phyloP scores from a whole-genome alignment of 2,113 vertebrate genomes.

The Pseudonaja textilis region DNA sequence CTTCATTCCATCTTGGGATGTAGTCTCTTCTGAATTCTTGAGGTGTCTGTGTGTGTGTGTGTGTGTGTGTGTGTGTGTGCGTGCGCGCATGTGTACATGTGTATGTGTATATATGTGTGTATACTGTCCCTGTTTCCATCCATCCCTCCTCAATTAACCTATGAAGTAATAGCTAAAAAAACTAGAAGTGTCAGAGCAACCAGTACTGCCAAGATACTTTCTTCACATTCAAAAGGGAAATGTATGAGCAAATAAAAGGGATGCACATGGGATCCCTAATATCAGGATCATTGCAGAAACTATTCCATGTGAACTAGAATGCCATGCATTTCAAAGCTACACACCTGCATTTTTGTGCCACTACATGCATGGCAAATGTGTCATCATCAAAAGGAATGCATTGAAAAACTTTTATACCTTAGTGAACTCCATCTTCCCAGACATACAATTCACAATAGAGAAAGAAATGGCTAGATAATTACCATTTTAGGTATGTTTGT shows the following conservation, averaged over 20 bases:
- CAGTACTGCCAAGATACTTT: background rate
- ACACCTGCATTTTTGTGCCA: background rate
- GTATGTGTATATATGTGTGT: too few species aligned
- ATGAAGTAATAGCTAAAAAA: background rate
- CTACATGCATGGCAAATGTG: background rate
- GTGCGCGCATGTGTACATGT: too few species aligned
- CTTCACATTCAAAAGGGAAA: background rate
- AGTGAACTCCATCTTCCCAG: background rate
- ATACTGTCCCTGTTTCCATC: background rate
- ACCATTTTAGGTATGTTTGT: background rate
- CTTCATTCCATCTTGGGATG: background rate
- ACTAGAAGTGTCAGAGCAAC: background rate
- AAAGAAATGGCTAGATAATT: background rate
- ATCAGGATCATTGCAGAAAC: background rate
- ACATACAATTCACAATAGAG: background rate
- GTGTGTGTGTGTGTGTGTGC: too few species aligned
- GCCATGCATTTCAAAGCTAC: background rate
- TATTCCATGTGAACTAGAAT: background rate
- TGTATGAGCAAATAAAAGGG: background rate
- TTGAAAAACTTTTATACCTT: background rate
- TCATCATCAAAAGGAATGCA: background rate
- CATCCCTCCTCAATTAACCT: background rate
- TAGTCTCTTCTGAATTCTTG: background rate
- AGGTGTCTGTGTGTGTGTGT: too few species aligned
- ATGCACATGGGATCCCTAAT: background rate